Conservation (phyloP, 2,113 vertebrate species). For the Mixornis gularis region DNA sequence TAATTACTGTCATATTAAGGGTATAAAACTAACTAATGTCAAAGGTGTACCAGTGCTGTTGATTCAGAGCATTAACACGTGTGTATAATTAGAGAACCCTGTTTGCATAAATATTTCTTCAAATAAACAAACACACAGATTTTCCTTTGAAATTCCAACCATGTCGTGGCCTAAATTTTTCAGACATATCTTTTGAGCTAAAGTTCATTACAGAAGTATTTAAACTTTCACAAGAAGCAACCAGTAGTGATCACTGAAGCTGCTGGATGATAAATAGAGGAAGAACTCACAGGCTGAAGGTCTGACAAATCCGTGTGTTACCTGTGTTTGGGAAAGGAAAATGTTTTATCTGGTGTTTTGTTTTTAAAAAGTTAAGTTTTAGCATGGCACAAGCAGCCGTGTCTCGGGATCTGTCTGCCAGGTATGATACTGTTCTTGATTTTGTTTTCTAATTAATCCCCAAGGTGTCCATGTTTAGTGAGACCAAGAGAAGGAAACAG, state of each 20-base stretch:
- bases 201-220: not conserved
- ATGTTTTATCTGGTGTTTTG: not conserved
- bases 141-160: not conserved
- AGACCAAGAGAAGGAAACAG: not conserved
- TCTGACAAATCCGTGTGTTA: not conserved
- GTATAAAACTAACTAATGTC: conserved; percentile 11
- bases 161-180: not conserved
- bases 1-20: conserved; percentile 48
- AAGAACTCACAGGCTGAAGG: not conserved
- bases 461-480: not conserved
- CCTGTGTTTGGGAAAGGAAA: not conserved
- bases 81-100: not conserved
- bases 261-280: not conserved
- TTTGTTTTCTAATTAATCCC: not conserved
- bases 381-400: not conserved
- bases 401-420: not conserved
- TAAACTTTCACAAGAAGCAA: not conserved
- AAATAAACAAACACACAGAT: not conserved
- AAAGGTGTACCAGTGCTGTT: conserved; percentile 13
- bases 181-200: not conserved
- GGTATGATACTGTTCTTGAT: not conserved
- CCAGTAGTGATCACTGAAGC: not conserved
- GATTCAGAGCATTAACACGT: not conserved
- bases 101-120: conserved; percentile 8
- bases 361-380: not conserved